Percentiles rank a stretch among this genome's conserved stretches.
phyloP scores from a whole-genome alignment of 1,140 invertebrate genomes.

The Lordiphosa mommai region DNA sequence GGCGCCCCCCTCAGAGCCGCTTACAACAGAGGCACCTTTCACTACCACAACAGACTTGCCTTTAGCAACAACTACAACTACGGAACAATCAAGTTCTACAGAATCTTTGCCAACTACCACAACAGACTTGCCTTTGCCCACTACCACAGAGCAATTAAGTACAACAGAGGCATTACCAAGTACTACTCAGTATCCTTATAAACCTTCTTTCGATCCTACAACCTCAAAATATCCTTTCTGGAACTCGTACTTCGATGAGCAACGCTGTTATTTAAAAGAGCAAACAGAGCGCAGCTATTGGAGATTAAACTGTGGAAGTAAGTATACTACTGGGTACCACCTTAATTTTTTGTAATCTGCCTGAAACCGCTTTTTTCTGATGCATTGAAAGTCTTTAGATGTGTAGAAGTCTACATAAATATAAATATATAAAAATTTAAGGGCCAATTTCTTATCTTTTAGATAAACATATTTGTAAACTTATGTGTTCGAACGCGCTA shows the following conservation, averaged over 20 bases:
- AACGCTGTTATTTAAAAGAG: constrained; percentile 34
- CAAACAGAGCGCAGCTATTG: constrained; percentile 8
- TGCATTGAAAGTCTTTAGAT: no score
- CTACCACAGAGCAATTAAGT: background rate
- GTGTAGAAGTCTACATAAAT: no score
- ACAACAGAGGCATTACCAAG: no score
- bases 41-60: background rate
- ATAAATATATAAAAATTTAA: no score
- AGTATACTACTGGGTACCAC: no score
- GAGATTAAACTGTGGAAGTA: constrained; percentile 22
- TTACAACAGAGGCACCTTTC: background rate
- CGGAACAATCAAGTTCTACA: background rate
- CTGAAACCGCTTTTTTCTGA: no score
- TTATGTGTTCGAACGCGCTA: no score
- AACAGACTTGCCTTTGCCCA: background rate
- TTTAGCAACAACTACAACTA: constrained; percentile 2
- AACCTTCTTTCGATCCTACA: background rate
- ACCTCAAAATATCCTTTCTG: constrained; percentile 9
- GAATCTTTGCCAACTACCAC: background rate
- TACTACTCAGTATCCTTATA: no score
- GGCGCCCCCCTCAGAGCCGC: background rate
- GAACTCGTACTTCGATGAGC: constrained; percentile 9
- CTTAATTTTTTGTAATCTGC: no score
- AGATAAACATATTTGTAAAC: no score
- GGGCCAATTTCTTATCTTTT: no score